Conservation (phyloP, 2,113 vertebrate species). For the Irena cyanogastra region DNA sequence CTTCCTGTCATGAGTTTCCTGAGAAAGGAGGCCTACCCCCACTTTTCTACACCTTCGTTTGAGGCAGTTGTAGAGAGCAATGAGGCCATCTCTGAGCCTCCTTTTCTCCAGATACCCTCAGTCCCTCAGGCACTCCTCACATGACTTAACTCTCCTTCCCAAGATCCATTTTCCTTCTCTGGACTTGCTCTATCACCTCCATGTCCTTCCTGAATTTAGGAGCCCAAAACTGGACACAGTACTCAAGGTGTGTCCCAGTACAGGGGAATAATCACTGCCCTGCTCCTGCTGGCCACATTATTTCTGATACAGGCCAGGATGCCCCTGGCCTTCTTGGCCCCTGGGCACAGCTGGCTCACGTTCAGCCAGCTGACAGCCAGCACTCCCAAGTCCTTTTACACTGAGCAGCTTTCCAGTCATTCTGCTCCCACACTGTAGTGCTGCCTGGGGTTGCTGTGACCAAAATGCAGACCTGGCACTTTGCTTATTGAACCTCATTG, state of each 20-base stretch:
- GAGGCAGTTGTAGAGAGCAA: not conserved
- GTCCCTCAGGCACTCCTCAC: not conserved
- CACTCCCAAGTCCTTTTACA: not conserved
- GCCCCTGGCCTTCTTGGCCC: no score
- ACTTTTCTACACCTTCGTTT: not conserved
- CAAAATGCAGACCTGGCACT: not conserved
- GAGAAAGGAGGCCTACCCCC: not conserved
- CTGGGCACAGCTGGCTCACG: not conserved
- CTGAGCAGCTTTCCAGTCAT: not conserved
- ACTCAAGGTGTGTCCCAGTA: not conserved
- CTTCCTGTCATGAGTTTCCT: not conserved
- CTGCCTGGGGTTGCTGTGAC: not conserved
- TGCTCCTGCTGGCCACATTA: not conserved
- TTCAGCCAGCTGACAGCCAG: not conserved
- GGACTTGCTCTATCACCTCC: not conserved
- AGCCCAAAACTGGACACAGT: not conserved
- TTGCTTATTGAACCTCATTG: not conserved
- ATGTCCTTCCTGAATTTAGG: not conserved
- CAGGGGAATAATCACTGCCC: rapidly evolving
- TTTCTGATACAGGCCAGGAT: not conserved
- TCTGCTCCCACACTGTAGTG: not conserved
- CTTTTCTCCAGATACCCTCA: not conserved
- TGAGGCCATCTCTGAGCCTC: no score
- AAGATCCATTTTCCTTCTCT: no score
- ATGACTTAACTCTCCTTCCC: no score